Evolutionary conservation across 2,888 invertebrate genomes (phyloP), one percentile per base, ranked within the genome.

Genomic region (Pecten maximus): DNA sequence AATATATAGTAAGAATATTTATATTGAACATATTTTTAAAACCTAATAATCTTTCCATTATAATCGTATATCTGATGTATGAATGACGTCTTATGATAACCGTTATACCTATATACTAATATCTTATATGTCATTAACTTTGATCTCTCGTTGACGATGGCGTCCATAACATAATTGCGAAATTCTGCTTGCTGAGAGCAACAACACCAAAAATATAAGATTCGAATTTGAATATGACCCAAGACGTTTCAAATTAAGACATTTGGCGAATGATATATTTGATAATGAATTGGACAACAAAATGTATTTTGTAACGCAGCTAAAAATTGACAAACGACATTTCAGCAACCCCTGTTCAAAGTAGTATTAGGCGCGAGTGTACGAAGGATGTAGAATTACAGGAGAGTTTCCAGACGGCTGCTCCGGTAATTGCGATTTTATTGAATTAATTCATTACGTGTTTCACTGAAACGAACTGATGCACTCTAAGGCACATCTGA

Each of bases 371-470:
- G 15, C 6, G 28, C 74, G 35, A 74, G 74, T 35, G 74, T 74
- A 74, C 35, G 35, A 35, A 74, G 74, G 74, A 74, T 74, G 74
- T 74, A 74, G 74, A 74, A 74, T 74, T 74, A 74, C 28, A 8
- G 23, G 60, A 28, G 74, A 35, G 10, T 35, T 74, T 74, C 74
- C 74, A 74, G 74, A 74, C 74, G 74, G 54, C 28, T 12, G 74
- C 12, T 74, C 1, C 74, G 23, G 74, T 74, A 74, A 74, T 74
- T 35, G 23, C 74, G 35, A 74, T 74, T 74, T 74, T 74, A 74
- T 74, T 74, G 74, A 74, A 74, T 74, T 74, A 74, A 74, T 74
- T 74, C 74, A 74, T 74, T 74, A 74, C 74, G 74, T 74, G 74
- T 74, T 74, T 74, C 35, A 35, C 74, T 74, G 74, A 74, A 74